Percentiles rank a stretch among this genome's conserved stretches.
These are phyloP conservation scores for Rachycentron canadum DNA, from an alignment of 2,797 vertebrate species.

Conservation along the genomic window DNA sequence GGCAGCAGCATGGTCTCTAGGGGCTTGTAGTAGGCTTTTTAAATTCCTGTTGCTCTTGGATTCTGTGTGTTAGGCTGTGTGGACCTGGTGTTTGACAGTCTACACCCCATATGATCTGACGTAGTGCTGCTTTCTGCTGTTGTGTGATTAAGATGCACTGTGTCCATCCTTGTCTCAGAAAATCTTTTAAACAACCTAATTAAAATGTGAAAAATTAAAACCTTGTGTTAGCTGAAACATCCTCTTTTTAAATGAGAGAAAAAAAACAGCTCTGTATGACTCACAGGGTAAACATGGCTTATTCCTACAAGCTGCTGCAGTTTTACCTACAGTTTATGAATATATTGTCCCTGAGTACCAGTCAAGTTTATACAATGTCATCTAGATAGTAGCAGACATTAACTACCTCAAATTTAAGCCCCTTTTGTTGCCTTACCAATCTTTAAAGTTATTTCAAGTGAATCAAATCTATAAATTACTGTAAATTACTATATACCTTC, in stretches of 20 bases:
- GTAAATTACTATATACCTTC: background rate
- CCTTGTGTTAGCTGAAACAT: constrained; percentile 50
- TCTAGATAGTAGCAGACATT: background rate
- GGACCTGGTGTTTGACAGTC: constrained; percentile 58
- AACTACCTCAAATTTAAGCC: background rate
- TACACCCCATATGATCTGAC: constrained; percentile 49
- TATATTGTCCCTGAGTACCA: constrained; percentile 11
- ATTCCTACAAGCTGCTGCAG: constrained; percentile 14
- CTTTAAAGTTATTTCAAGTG: background rate
- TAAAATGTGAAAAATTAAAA: too few relatives aligned
- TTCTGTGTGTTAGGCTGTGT: constrained; percentile 59
- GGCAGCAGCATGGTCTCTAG: constrained; percentile 46
- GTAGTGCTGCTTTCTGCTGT: constrained; percentile 22
- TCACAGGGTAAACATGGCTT: constrained; percentile 32
- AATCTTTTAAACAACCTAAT: constrained; percentile 46
- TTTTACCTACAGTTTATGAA: constrained; percentile 33
- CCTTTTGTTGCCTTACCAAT: background rate
- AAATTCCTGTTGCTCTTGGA: constrained; percentile 56
- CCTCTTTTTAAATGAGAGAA: constrained; percentile 43
- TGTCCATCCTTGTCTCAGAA: constrained; percentile 44
- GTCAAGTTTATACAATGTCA: background rate
- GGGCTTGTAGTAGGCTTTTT: constrained; percentile 47
- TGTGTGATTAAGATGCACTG: constrained; percentile 56
- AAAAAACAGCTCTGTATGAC: constrained; percentile 28
- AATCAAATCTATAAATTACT: background rate